phyloP scores from a whole-genome alignment of 2,888 invertebrate species.

The Lacanobia oleracea region DNA sequence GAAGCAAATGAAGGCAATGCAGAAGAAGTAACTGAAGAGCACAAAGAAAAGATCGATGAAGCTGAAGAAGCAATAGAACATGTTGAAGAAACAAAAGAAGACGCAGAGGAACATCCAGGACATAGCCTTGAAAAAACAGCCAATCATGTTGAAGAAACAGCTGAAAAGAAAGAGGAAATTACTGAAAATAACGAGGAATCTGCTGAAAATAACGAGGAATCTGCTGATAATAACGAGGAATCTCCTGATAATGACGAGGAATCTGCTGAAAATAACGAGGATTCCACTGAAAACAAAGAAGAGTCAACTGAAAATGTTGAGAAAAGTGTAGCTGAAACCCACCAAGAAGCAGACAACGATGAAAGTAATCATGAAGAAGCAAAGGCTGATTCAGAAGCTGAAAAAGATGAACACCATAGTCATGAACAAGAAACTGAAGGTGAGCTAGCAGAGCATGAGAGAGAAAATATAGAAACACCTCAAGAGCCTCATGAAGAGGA shows the following conservation, averaged over 20 bases:
- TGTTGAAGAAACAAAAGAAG: constrained; percentile 46
- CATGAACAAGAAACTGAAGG: constrained; percentile 5
- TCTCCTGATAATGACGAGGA: constrained; percentile 35
- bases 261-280: neutral
- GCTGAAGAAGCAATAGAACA: constrained; percentile 53
- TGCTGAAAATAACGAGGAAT: constrained; percentile 48
- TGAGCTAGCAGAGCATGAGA: constrained; percentile 33
- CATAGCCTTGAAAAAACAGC: constrained; percentile 7
- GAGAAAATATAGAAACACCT: constrained; percentile 31
- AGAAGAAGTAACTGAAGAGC: constrained; percentile 58
- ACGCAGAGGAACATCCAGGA: constrained; percentile 2
- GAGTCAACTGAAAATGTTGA: constrained; percentile 19
- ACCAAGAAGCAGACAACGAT: constrained; percentile 42
- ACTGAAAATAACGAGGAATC: neutral
- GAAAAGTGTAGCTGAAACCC: constrained; percentile 31
- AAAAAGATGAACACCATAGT: constrained; percentile 42
- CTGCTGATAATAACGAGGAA: constrained; percentile 1
- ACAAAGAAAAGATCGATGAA: constrained; percentile 35
- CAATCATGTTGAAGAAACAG: constrained; percentile 40
- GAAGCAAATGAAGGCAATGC: constrained; percentile 39
- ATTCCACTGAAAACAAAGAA: neutral
- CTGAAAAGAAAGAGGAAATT: constrained; percentile 49
- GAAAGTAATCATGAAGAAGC: constrained; percentile 37
- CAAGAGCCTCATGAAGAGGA: constrained; percentile 37
- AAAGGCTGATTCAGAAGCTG: constrained; percentile 34